Percentiles rank a stretch among this genome's conserved stretches.
These are phyloP conservation scores for human DNA, from an alignment of 2,113 vertebrate species.

Conservation along the genomic window GRCh38 chr11:13844001-13844500, in stretches of 20 bases:
- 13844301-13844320: background rate
- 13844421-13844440: background rate
- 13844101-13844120: constrained; percentile 34
- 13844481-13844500: background rate
- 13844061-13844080: constrained; percentile 32
- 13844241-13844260: background rate
- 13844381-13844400: constrained; percentile 14
- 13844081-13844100: constrained; percentile 25
- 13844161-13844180: background rate
- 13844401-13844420: background rate
- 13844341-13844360: background rate
- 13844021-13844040: background rate
- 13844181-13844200: background rate
- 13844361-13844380: background rate
- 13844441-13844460: background rate
- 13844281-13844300: background rate
- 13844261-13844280: constrained; percentile 25
- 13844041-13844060: constrained; percentile 25
- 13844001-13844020: constrained; percentile 5
- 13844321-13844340: constrained; percentile 25
- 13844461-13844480: background rate
- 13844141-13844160: background rate
- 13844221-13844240: background rate
- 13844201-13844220: background rate
- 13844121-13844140: background rate